phyloP scores from a whole-genome alignment of 2,113 vertebrate species.

The Oryzias javanicus region DNA sequence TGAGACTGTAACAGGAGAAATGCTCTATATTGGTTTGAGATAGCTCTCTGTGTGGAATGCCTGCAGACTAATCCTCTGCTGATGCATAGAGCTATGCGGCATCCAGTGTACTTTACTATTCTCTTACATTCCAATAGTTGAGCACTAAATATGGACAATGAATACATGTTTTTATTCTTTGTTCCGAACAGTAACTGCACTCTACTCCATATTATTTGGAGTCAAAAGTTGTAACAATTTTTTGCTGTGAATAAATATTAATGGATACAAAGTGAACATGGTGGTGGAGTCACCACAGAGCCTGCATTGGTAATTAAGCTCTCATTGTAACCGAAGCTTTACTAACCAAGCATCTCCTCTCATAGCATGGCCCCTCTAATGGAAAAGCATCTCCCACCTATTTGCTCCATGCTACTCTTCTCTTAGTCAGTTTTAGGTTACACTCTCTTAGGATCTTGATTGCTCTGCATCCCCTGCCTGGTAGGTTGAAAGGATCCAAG shows the following conservation, averaged over 20 bases:
- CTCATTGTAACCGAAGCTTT: slow-evolving; percentile 39
- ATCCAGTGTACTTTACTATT: slow-evolving; percentile 77
- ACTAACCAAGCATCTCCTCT: slow-evolving; percentile 41
- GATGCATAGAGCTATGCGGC: slow-evolving; percentile 81
- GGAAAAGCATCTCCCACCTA: slow-evolving; percentile 68
- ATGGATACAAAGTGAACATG: too few relatives aligned
- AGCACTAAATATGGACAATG: slow-evolving; percentile 69
- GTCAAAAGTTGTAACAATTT: too few relatives aligned
- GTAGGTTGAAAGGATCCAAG: slow-evolving; percentile 49
- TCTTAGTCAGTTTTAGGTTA: slow-evolving; percentile 65
- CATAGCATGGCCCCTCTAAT: slow-evolving; percentile 30
- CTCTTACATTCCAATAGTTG: slow-evolving; percentile 53
- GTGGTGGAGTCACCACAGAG: too few relatives aligned
- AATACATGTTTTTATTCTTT: slow-evolving; percentile 3
- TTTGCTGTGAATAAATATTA: too few relatives aligned
- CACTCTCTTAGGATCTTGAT: slow-evolving; percentile 50
- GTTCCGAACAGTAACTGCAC: too few relatives aligned
- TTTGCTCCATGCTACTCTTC: slow-evolving; percentile 49
- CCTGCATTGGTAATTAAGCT: slow-evolving; percentile 26
- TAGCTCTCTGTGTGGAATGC: slow-evolving; percentile 79
- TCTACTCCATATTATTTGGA: too few relatives aligned
- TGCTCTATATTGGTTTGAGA: slow-evolving; percentile 74
- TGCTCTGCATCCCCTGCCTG: slow-evolving; percentile 39
- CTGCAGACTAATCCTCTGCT: slow-evolving; percentile 79
- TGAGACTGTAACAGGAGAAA: slow-evolving; percentile 74